Conservation (phyloP, 2,113 vertebrate genomes). For the Indicator indicator region DNA sequence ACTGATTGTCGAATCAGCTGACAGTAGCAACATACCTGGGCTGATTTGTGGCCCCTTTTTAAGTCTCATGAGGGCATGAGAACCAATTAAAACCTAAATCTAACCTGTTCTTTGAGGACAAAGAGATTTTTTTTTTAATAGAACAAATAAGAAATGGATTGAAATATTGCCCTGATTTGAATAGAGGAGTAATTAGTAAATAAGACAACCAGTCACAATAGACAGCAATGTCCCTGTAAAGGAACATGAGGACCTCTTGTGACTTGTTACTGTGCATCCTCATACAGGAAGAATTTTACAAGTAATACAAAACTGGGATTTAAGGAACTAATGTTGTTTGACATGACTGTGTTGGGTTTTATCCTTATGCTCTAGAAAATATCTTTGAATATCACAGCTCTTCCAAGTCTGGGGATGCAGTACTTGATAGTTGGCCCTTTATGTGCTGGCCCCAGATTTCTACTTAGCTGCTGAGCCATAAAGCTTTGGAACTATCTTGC, state of each 20-base stretch:
- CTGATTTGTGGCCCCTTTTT: slow-evolving; percentile 3
- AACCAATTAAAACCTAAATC: slow-evolving; percentile 28
- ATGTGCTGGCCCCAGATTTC: neutral
- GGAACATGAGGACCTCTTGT: neutral
- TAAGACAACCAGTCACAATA: neutral
- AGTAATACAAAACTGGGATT: neutral
- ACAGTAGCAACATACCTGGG: neutral
- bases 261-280: neutral
- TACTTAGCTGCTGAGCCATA: neutral
- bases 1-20: neutral
- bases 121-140: neutral
- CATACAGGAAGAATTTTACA: neutral
- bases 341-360: neutral
- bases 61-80: neutral
- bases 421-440: neutral
- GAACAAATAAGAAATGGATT: neutral
- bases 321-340: neutral
- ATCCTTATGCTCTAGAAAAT: neutral
- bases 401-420: neutral
- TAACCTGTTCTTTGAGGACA: neutral
- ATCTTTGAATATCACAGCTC: neutral
- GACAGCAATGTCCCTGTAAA: neutral
- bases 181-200: slow-evolving; percentile 2
- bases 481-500: neutral
- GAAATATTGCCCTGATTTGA: neutral